Base-by-base conservation (phyloP, 2,888 invertebrate species). In the Andrena dorsata region DNA sequence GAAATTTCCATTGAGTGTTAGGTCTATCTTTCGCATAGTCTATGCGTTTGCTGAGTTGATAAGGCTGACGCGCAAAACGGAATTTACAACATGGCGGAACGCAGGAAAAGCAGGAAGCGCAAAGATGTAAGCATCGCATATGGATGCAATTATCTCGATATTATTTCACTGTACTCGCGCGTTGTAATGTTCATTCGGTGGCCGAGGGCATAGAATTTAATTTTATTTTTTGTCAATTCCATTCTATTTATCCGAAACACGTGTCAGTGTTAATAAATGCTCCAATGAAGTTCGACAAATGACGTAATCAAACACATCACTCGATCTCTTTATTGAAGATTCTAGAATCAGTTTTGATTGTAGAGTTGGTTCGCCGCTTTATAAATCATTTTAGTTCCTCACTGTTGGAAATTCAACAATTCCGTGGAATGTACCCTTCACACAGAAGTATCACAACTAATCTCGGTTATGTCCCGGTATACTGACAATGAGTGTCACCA, bases 61-160 rank as follows among this genome's bases (percentile, higher is more conserved):
- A 75, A 75, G 30, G 20, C 64, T 51, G 30, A 88, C 76, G 88
- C 88, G 87, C 84, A 70, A 76, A 77, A 79, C 69, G 79, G 74
- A 89, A 92, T 90, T 90, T 86, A 91, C 90, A 95, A 94, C 91
- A 95, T 96, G 95, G 95, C 95, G 93, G 96, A 96, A 90, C 96
- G 95, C 93, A 95, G 95, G 93, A 96, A 95, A 94, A 95, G 95
- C 89, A 95, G 95, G 94, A 96, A 95, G 90, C 95, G 95, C 89
- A 96, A 95, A 94, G 95, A 96, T 93, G 96, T 96, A 94, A 95
- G 94, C 87, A 83, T 84, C 86, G 68, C 88, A 84, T 90, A 85
- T 88, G 82, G 85, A 35, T 76, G 79, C 69, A 66, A 73, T 82
- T 81, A 76, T 76, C 71, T 2, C 35, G 20, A 65, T 61, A 77